Conservation (phyloP, 2,113 vertebrate species). For the Phalacrocorax carbo region DNA sequence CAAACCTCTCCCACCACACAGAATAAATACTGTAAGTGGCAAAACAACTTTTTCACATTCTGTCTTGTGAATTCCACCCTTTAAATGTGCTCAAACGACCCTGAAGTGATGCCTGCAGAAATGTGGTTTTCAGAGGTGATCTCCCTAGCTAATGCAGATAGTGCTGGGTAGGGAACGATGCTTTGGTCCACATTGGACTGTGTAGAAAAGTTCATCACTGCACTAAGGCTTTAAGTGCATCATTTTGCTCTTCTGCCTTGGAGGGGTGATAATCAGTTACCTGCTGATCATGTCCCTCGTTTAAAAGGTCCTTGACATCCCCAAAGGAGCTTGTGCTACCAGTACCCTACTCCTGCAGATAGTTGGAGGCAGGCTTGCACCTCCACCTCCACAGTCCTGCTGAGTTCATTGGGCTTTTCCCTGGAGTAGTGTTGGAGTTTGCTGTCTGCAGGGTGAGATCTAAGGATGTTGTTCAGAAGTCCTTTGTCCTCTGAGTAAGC, state of each 20-base stretch:
- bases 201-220: background rate
- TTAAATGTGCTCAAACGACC: background rate
- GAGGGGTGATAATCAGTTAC: background rate
- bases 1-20: background rate
- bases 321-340: background rate
- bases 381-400: background rate
- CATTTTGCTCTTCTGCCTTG: background rate
- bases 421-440: background rate
- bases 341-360: background rate
- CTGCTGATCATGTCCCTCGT: background rate
- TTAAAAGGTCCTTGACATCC: background rate
- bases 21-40: background rate
- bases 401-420: background rate
- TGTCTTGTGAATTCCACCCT: background rate
- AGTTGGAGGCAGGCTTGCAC: background rate
- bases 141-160: background rate
- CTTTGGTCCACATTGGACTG: accelerated
- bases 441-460: background rate
- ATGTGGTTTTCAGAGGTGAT: background rate
- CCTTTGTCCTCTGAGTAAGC: background rate
- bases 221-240: background rate
- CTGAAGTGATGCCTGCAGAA: background rate
- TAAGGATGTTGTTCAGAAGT: background rate
- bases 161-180: accelerated
- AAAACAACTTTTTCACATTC: background rate